A percentile compares a stretch with the other conserved stretches of the same genome.
phyloP scores from a whole-genome alignment of 2,888 invertebrate genomes.

The Augochlorella aurata region DNA sequence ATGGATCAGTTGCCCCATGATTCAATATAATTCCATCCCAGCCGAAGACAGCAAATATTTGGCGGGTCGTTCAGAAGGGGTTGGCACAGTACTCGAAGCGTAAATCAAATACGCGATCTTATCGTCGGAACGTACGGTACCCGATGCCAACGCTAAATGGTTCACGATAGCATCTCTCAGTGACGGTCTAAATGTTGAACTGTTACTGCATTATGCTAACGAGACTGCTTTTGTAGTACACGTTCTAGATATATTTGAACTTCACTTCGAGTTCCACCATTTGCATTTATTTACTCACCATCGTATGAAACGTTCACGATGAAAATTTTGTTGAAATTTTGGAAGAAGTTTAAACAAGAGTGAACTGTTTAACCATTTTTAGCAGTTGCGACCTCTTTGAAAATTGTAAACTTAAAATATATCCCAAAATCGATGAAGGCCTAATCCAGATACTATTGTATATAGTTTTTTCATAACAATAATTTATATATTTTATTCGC shows the following conservation, averaged over 20 bases:
- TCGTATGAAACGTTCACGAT: no score
- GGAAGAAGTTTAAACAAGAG: neutral
- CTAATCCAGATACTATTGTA: no score
- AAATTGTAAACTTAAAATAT: no score
- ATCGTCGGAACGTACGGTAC: constrained; percentile 35
- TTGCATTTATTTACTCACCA: neutral
- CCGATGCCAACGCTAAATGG: constrained; percentile 42
- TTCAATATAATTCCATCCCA: constrained; percentile 45
- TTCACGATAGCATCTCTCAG: constrained; percentile 33
- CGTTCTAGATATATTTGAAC: neutral
- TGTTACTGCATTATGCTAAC: constrained; percentile 25
- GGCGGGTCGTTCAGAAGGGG: constrained; percentile 35
- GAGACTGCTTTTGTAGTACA: neutral
- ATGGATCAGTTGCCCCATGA: constrained; percentile 42
- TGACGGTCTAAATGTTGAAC: constrained; percentile 15
- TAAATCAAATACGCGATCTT: constrained; percentile 53
- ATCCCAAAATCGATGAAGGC: no score
- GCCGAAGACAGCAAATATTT: constrained; percentile 49
- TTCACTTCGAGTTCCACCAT: neutral
- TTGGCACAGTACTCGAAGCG: constrained; percentile 45
- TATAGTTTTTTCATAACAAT: no score
- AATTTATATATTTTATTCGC: no score
- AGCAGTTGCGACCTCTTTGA: no score
- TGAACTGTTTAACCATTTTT: no score
- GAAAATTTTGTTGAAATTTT: no score